Percentiles rank a stretch among this genome's conserved stretches.
Conservation (phyloP, 2,113 vertebrate species). For the Phalacrocorax carbo region DNA sequence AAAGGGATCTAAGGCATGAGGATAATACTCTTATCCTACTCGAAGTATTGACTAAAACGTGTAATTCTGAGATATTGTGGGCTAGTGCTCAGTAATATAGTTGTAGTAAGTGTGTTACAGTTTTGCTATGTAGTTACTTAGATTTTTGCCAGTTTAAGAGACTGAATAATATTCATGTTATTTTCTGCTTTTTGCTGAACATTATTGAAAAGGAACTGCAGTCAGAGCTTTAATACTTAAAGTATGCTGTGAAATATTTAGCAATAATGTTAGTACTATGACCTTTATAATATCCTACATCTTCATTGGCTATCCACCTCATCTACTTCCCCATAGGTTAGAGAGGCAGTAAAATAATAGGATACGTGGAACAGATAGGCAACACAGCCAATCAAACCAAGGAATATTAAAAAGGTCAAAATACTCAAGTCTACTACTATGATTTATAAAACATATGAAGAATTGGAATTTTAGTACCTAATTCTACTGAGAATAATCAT, state of each 20-base stretch:
- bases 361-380: background rate
- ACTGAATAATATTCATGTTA: background rate
- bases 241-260: constrained; percentile 40
- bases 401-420: constrained; percentile 68
- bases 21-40: background rate
- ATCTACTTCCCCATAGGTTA: constrained; percentile 26
- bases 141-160: background rate
- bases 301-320: constrained; percentile 30
- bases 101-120: background rate
- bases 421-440: constrained; percentile 43
- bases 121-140: background rate
- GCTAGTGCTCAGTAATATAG: background rate
- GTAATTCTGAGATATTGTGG: background rate
- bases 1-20: background rate
- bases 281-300: constrained; percentile 47
- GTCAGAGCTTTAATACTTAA: constrained; percentile 29
- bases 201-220: background rate
- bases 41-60: background rate
- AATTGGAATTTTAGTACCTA: constrained; percentile 53
- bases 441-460: constrained; percentile 67
- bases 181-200: background rate
- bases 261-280: constrained; percentile 63
- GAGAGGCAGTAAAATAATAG: constrained; percentile 16
- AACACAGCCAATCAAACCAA: constrained; percentile 39
- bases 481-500: constrained; percentile 54